A percentile compares a stretch with the other conserved stretches of the same genome.
Conservation (phyloP, 2,888 invertebrate species). For the Drosophila formosana region DNA sequence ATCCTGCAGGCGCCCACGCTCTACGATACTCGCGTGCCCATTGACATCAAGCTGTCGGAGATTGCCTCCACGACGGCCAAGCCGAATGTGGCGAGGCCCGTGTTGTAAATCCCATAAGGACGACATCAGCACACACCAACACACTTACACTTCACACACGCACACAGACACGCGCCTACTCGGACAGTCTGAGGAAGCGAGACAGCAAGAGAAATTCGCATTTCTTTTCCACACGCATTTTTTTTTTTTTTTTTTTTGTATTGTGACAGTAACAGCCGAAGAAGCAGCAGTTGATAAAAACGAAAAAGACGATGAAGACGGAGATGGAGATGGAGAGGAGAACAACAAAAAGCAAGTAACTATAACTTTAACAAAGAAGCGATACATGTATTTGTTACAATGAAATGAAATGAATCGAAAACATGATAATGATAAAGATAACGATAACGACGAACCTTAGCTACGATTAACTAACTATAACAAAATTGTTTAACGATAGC, state of each 20-base stretch:
- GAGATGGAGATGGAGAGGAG: slow-evolving; percentile 19
- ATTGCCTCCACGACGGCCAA: slow-evolving; percentile 95
- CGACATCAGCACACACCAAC: slow-evolving; percentile 17
- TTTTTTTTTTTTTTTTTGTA: slow-evolving; percentile 30
- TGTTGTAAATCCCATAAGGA: slow-evolving; percentile 81
- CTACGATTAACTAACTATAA: slow-evolving; percentile 52
- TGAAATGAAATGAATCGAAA: slow-evolving; percentile 7
- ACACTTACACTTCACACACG: slow-evolving; percentile 11
- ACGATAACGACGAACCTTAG: slow-evolving; percentile 14
- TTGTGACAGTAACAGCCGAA: slow-evolving; percentile 32
- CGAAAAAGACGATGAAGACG: slow-evolving; percentile 29
- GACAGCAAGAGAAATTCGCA: slow-evolving; percentile 56
- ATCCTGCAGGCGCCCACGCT: slow-evolving; percentile 97
- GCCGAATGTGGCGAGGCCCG: slow-evolving; percentile 87
- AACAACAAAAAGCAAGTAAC: slow-evolving; percentile 39
- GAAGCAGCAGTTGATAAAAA: slow-evolving; percentile 14
- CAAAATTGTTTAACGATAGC: slow-evolving; percentile 54
- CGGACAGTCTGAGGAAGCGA: slow-evolving; percentile 51
- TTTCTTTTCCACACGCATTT: slow-evolving; percentile 48
- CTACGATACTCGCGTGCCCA: slow-evolving; percentile 95
- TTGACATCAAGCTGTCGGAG: slow-evolving; percentile 94
- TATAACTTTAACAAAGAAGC: slow-evolving; percentile 27
- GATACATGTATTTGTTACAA: slow-evolving; percentile 18
- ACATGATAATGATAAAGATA: slow-evolving; percentile 4
- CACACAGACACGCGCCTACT: slow-evolving; percentile 16